phyloP scores from a whole-genome alignment of 2,888 invertebrate genomes.

The Drosophila tanythrix region DNA sequence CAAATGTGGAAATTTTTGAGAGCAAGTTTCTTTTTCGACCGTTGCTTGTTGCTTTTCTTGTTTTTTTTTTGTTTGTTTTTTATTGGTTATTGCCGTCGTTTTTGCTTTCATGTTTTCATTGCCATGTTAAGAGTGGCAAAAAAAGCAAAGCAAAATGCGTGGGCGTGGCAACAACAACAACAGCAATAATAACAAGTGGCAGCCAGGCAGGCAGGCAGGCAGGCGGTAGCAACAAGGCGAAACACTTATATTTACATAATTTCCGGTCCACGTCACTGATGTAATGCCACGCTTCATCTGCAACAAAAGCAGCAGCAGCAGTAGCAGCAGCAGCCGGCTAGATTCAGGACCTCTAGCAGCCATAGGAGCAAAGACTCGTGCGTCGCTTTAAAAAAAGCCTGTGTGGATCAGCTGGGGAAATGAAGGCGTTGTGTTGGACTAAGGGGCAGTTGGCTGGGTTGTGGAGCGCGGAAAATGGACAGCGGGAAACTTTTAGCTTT shows the following conservation, averaged over 20 bases:
- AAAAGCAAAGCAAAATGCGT: conserved; percentile 39
- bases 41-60: conserved; percentile 67
- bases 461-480: conserved; percentile 26
- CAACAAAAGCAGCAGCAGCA: conserved; percentile 51
- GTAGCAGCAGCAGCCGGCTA: conserved; percentile 16
- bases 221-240: conserved; percentile 53
- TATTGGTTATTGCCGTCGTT: conserved; percentile 64
- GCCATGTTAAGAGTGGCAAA: conserved; percentile 73
- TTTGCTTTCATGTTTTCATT: conserved; percentile 81
- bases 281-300: conserved; percentile 76
- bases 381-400: conserved; percentile 43
- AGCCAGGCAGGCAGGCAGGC: not conserved
- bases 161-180: conserved; percentile 25
- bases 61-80: conserved; percentile 28
- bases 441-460: not conserved
- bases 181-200: not conserved
- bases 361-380: conserved; percentile 29
- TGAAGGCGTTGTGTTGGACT: not conserved
- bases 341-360: conserved; percentile 16
- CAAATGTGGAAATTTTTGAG: conserved; percentile 72
- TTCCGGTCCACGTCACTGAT: conserved; percentile 80
- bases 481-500: conserved; percentile 56
- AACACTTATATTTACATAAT: conserved; percentile 82
- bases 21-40: conserved; percentile 55
- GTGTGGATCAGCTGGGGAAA: conserved; percentile 54